Base-by-base conservation (phyloP, 2,888 invertebrate species). In the Dugesia japonica region DNA sequence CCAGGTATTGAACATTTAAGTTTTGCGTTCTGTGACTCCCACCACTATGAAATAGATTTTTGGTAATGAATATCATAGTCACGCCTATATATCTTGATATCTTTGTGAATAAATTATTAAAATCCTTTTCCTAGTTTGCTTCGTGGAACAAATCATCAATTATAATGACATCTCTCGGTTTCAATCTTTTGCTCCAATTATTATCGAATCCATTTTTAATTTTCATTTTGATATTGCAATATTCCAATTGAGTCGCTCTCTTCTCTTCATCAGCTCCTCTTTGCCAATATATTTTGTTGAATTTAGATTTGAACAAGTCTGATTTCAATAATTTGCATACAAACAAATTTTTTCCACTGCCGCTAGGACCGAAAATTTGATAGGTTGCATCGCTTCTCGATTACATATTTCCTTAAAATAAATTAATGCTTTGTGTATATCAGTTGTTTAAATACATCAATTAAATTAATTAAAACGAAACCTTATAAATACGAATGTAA, bases 231-330 rank as follows among this genome's bases (percentile, higher is more conserved):
- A 31, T 13, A 7, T 31, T 31, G 13, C 31, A 31, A 31, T 7
- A 31, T 31, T 31, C 31, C 31, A 13, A 31, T 7, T 31, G 31
- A 31, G 31, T 31, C 31, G 13, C 4, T 7, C 31, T 4, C 4
- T 31, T 31, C 13, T 31, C 13, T 7, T 4, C 13, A 7, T 31
- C 31, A 4, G 4, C 4, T 7, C 31, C 31, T 31, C 31, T 7
- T 7, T 31, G 31, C 13, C 31, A 31, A 31, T 38, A 9, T 13
- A 17, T 9, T 9, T 17, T 13, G 38, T 13, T 13, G 38, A 38
- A 38, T 9, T 38, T 13, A 13, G 13, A 13, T 9, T 38, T 9
- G 38, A 13, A 13, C 9, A 17, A 38, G 17, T 84, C 1, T 80
- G 80, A 1, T 97, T 94, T 87, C 93, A 97, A 84, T n/a, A n/a